Evolutionary conservation across 2,113 vertebrate genomes (phyloP).

Genomic region (Myiopsitta monachus): DNA sequence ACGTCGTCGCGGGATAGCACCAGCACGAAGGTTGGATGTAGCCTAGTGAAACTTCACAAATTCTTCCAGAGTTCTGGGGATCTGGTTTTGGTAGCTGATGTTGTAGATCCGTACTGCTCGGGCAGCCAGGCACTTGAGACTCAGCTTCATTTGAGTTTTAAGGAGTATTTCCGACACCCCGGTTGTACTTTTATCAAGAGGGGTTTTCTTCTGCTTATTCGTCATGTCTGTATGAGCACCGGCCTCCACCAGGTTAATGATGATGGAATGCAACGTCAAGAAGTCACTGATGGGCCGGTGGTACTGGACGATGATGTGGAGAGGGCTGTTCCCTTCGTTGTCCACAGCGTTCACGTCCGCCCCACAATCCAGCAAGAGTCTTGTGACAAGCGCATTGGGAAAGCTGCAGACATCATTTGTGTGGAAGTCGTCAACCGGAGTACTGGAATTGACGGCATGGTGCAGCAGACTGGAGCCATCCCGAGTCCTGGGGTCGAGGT

Average conservation of each 20-base stretch:
- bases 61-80: slow-evolving; percentile 94
- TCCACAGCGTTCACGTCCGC: slow-evolving; percentile 91
- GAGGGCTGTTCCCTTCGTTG: slow-evolving; percentile 89
- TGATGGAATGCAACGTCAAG: slow-evolving; percentile 95
- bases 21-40: slow-evolving; percentile 35
- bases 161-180: slow-evolving; percentile 97
- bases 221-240: slow-evolving; percentile 97
- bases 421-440: slow-evolving; percentile 95
- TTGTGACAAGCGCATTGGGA: slow-evolving; percentile 90
- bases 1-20: slow-evolving; percentile 66
- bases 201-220: slow-evolving; percentile 96
- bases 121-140: slow-evolving; percentile 98
- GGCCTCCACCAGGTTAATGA: slow-evolving; percentile 94
- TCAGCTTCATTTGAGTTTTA: slow-evolving; percentile 99
- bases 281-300: slow-evolving; percentile 99
- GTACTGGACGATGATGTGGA: slow-evolving; percentile 97
- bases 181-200: slow-evolving; percentile 94
- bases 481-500: slow-evolving; percentile 88
- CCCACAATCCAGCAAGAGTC: slow-evolving; percentile 92
- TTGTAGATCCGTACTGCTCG: slow-evolving; percentile 90
- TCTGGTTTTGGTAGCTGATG: slow-evolving; percentile 94
- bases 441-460: slow-evolving; percentile 91
- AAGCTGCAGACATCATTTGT: slow-evolving; percentile 98
- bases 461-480: slow-evolving; percentile 90
- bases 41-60: slow-evolving; percentile 95